phyloP scores from a whole-genome alignment of 2,888 invertebrate species.

The Monochamus alternatus region DNA sequence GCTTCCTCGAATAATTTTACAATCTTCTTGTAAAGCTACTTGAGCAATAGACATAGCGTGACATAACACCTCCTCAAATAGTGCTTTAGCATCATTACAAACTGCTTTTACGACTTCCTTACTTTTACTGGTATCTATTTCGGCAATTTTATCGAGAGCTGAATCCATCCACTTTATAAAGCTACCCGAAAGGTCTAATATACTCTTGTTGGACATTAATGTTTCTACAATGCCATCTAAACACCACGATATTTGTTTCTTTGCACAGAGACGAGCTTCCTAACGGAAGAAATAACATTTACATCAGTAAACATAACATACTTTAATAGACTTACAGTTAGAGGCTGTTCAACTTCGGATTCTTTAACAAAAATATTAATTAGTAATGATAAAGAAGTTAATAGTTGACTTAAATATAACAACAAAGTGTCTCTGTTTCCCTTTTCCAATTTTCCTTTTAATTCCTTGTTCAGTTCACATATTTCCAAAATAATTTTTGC shows the following conservation, averaged over 20 bases:
- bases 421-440: constrained; percentile 24
- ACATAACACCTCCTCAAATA: constrained; percentile 66
- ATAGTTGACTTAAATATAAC: constrained; percentile 52
- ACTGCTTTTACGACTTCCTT: constrained; percentile 45
- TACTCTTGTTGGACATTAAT: constrained; percentile 40
- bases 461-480: constrained; percentile 41
- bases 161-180: constrained; percentile 67
- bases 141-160: constrained; percentile 62
- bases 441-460: constrained; percentile 36
- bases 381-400: constrained; percentile 52
- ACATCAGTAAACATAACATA: neutral
- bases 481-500: constrained; percentile 47
- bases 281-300: constrained; percentile 40
- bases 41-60: constrained; percentile 69
- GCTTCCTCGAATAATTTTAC: constrained; percentile 72
- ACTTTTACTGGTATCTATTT: constrained; percentile 54
- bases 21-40: constrained; percentile 64
- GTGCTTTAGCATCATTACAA: constrained; percentile 53
- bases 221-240: constrained; percentile 54
- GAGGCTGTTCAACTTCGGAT: constrained; percentile 42
- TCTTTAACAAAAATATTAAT: constrained; percentile 55
- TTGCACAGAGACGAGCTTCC: constrained; percentile 60
- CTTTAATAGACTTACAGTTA: constrained; percentile 48
- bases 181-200: constrained; percentile 53
- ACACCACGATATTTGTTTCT: constrained; percentile 57